Percentiles rank a stretch among this genome's conserved stretches.
These are phyloP conservation scores for Sylvicola cinctus DNA, from an alignment of 2,888 invertebrate species.

Conservation along the genomic window DNA sequence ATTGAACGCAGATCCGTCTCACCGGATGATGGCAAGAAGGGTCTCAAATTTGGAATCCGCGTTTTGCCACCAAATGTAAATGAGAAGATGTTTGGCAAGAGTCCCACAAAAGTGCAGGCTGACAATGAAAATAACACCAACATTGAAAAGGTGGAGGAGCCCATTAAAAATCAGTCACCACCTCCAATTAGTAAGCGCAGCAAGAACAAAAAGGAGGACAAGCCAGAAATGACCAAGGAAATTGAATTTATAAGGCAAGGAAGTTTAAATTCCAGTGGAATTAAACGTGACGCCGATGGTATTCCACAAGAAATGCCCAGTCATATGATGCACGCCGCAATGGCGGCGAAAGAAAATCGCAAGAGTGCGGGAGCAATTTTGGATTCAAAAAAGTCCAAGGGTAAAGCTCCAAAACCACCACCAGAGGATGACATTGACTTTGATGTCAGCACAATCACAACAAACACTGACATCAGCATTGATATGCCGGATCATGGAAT, in stretches of 20 bases:
- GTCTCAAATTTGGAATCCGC: conserved; percentile 45
- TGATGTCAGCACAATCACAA: conserved; percentile 6
- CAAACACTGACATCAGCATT: conserved; percentile 5
- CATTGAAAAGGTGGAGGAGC: conserved; percentile 31
- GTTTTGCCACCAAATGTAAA: conserved; percentile 38
- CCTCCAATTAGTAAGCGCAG: conserved; percentile 31
- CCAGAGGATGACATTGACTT: conserved; percentile 6
- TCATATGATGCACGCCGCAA: conserved; percentile 50
- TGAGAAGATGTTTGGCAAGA: conserved; percentile 26
- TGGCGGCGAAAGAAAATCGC: conserved; percentile 44
- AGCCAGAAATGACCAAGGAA: conserved; percentile 20
- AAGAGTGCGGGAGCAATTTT: conserved; percentile 25
- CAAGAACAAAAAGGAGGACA: conserved; percentile 21
- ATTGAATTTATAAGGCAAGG: conserved; percentile 25
- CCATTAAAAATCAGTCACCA: conserved; percentile 17
- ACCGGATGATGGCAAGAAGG: conserved; percentile 31
- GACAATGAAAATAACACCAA: conserved; percentile 11
- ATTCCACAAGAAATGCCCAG: conserved; percentile 50
- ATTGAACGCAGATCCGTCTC: conserved; percentile 26
- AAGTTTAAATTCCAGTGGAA: conserved; percentile 34
- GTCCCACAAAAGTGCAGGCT: conserved; percentile 13
- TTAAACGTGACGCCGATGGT: conserved; percentile 34
- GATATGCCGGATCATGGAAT: conserved; percentile 2
- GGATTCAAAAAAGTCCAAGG: conserved; percentile 36
- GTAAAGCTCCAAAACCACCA: conserved; percentile 54